Evolutionary conservation across 2,888 invertebrate genomes (phyloP), one percentile per base, ranked within the genome.

Genomic region (Hymenopus coronatus): DNA sequence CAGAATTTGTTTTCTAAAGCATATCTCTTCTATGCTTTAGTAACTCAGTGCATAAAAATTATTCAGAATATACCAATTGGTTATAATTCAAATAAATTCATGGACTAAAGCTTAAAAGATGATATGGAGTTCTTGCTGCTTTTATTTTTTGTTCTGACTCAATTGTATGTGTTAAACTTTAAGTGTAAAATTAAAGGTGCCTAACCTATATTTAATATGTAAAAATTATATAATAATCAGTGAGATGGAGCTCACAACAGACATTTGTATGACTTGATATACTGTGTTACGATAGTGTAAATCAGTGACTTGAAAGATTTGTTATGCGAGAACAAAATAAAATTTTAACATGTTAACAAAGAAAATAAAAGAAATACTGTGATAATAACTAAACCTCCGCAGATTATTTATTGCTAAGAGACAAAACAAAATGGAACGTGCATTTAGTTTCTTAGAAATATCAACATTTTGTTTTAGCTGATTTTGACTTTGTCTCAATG

Each of bases 261-360:
- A 70, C 54, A 70, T 70, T 70, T 70, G 54, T 70, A 70, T 70
- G 54, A 70, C 54, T 70, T 70, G 54, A 70, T 85, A 54, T 85
- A 40, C n/a, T 85, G 28, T 84, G 30, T 30, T 85, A 27, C 27
- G 85, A 46, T 27, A 85, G 28, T 85, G 85, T 46, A 85, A 46
- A 85, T 85, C 33, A 33, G 85, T 27, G 85, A 85, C 2, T 27
- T 46, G 54, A 46, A 85, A 85, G 27, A 54, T 85, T 85, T 85
- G 85, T 46, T 85, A 85, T 84, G 84, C 46, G 25, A 84, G 27
- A 14, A 83, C 82, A 83, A 88, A 88, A 83, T 88, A 83, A 88
- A 83, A 88, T 25, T n/a, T 83, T n/a, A 88, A 30, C 83, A 87
- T 81, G 40, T 82, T 25, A 85, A 46, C 46, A 85, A 46, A 70